Percentiles rank a stretch among this genome's conserved stretches.
Evolutionary conservation across 2,888 invertebrate genomes (phyloP).

Genomic region (Melipona bicolor): DNA sequence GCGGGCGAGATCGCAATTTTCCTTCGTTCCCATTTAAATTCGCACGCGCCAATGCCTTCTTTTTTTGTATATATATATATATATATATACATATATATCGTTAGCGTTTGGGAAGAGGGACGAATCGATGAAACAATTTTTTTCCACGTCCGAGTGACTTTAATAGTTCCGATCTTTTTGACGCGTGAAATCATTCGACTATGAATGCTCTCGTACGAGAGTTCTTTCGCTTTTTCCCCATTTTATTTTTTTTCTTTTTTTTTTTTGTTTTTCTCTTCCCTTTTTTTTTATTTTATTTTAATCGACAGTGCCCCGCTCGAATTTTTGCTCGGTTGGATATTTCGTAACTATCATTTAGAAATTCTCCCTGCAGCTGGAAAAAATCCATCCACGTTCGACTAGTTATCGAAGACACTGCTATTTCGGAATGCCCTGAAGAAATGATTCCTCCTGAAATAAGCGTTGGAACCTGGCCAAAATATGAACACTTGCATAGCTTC

Average conservation of each 20-base stretch:
- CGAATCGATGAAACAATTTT: constrained; percentile 8
- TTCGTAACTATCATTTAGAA: background rate
- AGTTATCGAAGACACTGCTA: background rate
- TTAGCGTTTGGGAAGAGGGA: background rate
- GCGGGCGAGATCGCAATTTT: constrained; percentile 1
- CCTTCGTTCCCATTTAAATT: constrained; percentile 23
- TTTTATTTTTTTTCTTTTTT: too few species aligned
- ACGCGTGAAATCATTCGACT: constrained; percentile 25
- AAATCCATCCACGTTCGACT: background rate
- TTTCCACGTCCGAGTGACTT: constrained; percentile 14
- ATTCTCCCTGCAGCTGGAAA: background rate
- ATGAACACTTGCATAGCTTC: too few species aligned
- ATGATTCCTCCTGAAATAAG: too few species aligned
- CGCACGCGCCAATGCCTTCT: background rate
- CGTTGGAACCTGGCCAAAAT: too few species aligned
- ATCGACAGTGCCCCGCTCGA: background rate
- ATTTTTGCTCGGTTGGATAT: background rate
- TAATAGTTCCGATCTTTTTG: constrained; percentile 30
- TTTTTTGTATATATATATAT: background rate
- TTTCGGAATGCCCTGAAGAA: background rate
- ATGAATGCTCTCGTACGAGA: constrained; percentile 5
- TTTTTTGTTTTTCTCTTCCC: too few species aligned
- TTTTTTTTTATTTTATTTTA: background rate
- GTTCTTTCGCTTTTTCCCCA: background rate
- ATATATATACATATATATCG: background rate